These are phyloP conservation scores for Drosophila ogumai DNA, from an alignment of 1,140 invertebrate species.

Conservation along the genomic window DNA sequence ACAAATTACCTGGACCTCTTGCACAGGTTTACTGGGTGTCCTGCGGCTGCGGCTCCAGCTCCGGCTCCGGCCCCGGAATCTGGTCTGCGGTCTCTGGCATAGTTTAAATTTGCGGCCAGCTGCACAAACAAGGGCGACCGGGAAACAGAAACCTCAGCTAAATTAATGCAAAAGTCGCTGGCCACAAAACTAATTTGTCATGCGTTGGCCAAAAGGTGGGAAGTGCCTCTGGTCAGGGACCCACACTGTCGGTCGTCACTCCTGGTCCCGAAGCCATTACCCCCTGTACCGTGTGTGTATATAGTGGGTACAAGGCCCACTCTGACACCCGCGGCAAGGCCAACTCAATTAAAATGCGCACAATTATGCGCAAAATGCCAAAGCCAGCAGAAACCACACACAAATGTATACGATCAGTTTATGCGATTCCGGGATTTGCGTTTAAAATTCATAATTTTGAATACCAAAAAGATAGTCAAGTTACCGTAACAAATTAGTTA, in stretches of 20 bases:
- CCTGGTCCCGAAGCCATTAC: conserved; percentile 7
- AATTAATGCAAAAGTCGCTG: conserved; percentile 76
- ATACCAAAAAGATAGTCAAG: background rate
- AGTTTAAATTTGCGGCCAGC: conserved; percentile 60
- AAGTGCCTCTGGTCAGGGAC: conserved; percentile 22
- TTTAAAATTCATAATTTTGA: background rate
- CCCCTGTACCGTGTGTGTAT: conserved; percentile 1
- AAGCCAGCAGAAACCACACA: conserved; percentile 46
- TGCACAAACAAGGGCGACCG: conserved; percentile 43
- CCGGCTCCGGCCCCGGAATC: conserved; percentile 25
- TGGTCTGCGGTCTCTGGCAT: conserved; percentile 48
- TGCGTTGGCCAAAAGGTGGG: conserved; percentile 65
- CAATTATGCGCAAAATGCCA: conserved; percentile 74
- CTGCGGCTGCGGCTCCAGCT: conserved; percentile 6
- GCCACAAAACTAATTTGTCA: conserved; percentile 83
- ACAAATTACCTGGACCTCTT: conserved; percentile 70
- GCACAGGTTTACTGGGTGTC: conserved; percentile 22
- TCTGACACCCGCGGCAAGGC: conserved; percentile 21
- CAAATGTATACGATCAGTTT: conserved; percentile 23
- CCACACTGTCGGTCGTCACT: conserved; percentile 1
- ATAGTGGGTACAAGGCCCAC: conserved; percentile 1
- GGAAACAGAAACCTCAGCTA: conserved; percentile 66
- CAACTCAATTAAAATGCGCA: conserved; percentile 78
- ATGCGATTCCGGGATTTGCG: conserved; percentile 1
- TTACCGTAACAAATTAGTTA: background rate